These are phyloP conservation scores for Centroberyx gerrardi DNA, from an alignment of 2,797 vertebrate species.

Conservation along the genomic window DNA sequence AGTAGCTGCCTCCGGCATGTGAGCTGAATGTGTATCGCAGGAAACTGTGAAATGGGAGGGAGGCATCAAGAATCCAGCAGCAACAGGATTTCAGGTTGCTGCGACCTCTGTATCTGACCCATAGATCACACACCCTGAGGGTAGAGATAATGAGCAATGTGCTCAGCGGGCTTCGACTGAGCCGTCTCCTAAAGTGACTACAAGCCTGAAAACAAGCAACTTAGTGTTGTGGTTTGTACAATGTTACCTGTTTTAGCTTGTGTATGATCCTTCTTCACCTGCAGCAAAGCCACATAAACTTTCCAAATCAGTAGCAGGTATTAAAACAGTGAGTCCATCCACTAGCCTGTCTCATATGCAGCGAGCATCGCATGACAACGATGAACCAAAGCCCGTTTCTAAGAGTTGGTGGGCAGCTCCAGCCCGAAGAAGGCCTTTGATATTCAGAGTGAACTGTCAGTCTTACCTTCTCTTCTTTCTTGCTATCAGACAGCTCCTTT, in stretches of 20 bases:
- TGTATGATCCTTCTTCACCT: constrained; percentile 4
- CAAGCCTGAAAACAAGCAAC: constrained; percentile 44
- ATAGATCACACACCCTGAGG: constrained; percentile 47
- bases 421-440: constrained; percentile 37
- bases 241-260: constrained; percentile 11
- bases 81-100: constrained; percentile 37
- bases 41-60: constrained; percentile 2
- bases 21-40: constrained; percentile 19
- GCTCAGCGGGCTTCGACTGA: constrained; percentile 47
- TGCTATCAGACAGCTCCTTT: constrained; percentile 43
- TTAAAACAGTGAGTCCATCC: constrained; percentile 16
- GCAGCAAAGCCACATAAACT: constrained; percentile 4
- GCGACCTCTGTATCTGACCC: constrained; percentile 54
- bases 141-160: constrained; percentile 64
- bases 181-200: constrained; percentile 21
- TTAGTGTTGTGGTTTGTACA: constrained; percentile 3
- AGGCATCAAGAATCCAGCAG: constrained; percentile 31
- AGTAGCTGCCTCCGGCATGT: background rate
- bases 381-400: constrained; percentile 28
- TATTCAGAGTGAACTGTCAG: constrained; percentile 49
- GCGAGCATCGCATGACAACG: constrained; percentile 10
- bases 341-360: constrained; percentile 6
- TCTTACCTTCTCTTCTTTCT: constrained; percentile 14
- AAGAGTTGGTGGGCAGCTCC: constrained; percentile 27
- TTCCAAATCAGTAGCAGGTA: constrained; percentile 15